Evolutionary conservation across 2,888 invertebrate genomes (phyloP).

Genomic region (Apamea sordens): DNA sequence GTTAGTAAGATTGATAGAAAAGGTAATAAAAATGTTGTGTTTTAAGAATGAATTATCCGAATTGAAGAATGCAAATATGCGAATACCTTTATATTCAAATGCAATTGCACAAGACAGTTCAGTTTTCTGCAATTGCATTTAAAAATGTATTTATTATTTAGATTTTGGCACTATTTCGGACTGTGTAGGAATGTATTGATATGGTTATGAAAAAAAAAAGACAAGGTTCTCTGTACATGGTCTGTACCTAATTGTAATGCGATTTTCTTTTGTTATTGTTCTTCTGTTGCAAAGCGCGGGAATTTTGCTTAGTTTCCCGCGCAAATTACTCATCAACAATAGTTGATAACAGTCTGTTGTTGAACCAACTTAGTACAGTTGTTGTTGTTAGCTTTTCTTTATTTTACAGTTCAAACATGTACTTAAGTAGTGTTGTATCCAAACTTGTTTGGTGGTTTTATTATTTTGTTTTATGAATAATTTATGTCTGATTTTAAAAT

Average conservation of each 20-base stretch:
- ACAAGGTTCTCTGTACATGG: neutral
- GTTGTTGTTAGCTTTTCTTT: neutral
- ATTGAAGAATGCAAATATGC: neutral
- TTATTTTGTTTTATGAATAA: neutral
- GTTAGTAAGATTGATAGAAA: neutral
- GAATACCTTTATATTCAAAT: neutral
- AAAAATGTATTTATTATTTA: too few relatives aligned
- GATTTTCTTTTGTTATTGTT: slow-evolving; percentile 12
- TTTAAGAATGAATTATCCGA: neutral
- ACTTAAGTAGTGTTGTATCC: neutral
- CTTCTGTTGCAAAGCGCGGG: slow-evolving; percentile 21
- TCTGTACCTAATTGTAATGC: neutral
- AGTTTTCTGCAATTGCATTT: too few relatives aligned
- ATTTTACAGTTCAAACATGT: neutral
- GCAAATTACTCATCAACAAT: slow-evolving; percentile 17
- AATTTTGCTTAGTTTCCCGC: slow-evolving; percentile 33
- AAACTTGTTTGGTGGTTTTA: slow-evolving; percentile 17
- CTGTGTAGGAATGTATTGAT: neutral
- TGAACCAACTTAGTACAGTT: neutral
- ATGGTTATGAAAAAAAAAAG: neutral
- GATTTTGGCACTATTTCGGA: neutral
- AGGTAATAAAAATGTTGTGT: neutral
- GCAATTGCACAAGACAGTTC: neutral
- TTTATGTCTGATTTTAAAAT: slow-evolving; percentile 3
- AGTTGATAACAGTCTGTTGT: slow-evolving; percentile 1